Percentiles rank a stretch among this genome's conserved stretches.
Conservation (phyloP, 2,797 vertebrate genomes). For the Corythornis leucogaster region DNA sequence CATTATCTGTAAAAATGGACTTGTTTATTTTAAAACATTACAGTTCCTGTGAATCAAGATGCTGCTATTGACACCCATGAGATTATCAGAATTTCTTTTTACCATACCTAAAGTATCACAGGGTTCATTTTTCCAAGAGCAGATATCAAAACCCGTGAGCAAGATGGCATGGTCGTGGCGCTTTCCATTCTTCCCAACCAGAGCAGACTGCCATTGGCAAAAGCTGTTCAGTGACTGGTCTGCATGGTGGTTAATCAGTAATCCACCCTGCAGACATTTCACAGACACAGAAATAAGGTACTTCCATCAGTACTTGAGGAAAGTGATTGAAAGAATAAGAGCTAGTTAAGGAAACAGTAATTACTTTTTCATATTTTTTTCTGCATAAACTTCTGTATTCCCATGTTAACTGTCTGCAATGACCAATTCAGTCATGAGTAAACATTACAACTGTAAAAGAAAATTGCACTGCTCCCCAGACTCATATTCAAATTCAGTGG, state of each 20-base stretch:
- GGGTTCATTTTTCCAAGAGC: conserved; percentile 98
- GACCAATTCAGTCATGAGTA: background rate
- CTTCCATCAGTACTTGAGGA: background rate
- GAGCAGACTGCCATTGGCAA: conserved; percentile 97
- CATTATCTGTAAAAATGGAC: background rate
- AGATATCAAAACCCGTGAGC: conserved; percentile 97
- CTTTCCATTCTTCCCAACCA: conserved; percentile 91
- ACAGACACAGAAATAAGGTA: conserved; percentile 21
- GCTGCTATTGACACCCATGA: background rate
- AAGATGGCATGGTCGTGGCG: conserved; percentile 95
- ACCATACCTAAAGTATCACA: conserved; percentile 93
- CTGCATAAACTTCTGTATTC: background rate
- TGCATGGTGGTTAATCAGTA: conserved; percentile 93
- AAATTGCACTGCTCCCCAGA: background rate
- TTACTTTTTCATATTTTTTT: background rate
- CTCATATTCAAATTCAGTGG: background rate
- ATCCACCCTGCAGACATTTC: conserved; percentile 83
- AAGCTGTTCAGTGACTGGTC: conserved; percentile 98
- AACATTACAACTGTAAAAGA: background rate
- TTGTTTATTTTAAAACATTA: background rate
- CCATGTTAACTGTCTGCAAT: background rate
- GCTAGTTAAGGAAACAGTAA: background rate
- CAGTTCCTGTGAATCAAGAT: background rate
- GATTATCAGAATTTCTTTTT: background rate
- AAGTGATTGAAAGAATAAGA: background rate